Conservation (phyloP, 2,113 vertebrate species). For the Eonycteris spelaea region DNA sequence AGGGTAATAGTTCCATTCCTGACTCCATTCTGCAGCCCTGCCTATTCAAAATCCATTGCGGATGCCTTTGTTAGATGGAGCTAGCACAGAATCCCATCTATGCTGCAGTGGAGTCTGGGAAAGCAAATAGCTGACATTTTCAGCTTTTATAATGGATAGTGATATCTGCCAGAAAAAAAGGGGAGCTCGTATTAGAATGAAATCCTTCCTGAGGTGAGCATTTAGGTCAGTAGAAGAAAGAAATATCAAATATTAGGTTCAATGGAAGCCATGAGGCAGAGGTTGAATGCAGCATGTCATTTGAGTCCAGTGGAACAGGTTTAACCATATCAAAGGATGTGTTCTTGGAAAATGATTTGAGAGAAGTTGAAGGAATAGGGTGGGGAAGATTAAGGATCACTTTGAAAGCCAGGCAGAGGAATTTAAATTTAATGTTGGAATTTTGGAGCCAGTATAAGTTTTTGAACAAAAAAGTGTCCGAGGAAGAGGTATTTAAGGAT, state of each 20-base stretch:
- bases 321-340: conserved; percentile 50
- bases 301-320: background rate
- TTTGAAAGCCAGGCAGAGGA: conserved; percentile 38
- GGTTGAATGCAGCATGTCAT: background rate
- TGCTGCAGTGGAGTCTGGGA: background rate
- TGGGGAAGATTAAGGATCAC: conserved; percentile 45
- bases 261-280: background rate
- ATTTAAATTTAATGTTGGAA: conserved; percentile 41
- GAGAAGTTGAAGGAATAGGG: conserved; percentile 25
- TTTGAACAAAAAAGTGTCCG: background rate
- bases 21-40: background rate
- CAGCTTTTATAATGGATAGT: background rate
- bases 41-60: background rate
- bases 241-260: background rate
- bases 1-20: background rate
- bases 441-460: background rate
- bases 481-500: conserved; percentile 21
- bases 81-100: background rate
- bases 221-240: background rate
- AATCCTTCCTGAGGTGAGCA: background rate
- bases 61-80: background rate
- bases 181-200: background rate
- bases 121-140: background rate
- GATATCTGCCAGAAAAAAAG: background rate
- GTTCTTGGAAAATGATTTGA: conserved; percentile 55